Evolutionary conservation across 2,797 vertebrate species (phyloP), one percentile per base, ranked within the genome.

Genomic region (Fratercula arctica): DNA sequence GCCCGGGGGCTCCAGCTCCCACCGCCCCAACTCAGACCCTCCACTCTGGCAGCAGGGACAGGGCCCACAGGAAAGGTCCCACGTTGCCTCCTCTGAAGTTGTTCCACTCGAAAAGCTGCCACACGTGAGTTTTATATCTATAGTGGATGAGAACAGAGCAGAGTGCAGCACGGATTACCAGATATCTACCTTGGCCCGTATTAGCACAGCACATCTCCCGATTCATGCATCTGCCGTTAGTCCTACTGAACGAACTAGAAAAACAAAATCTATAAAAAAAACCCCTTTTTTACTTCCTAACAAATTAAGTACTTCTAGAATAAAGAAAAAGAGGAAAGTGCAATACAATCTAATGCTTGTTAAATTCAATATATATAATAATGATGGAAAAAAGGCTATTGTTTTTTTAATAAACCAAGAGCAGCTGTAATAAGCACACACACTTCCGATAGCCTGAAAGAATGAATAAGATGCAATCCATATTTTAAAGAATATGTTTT

Each of bases 1-100:
- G 23, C 21, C 24, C 2, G 3, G 35, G 28, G n/a, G 15, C 2
- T 94, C 25, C 37, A 10, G 64, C 0, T 0, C 31, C 78, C 56
- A 53, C 11, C 0, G 0, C 11, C 25, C 20, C 2, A 0, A 0
- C 9, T 16, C 15, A 31, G 35, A 26, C 6, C 9, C 33, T 39
- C 23, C 3, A 21, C 46, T 12, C 39, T 4, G 9, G 69, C 66
- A 80, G 33, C 51, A 64, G 25, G 26, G 33, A 60, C 48, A 61
- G 33, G 54, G 31, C 6, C 9, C 1, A 11, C 43, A 64, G 17
- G 11, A 75, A 48, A 45, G 19, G n/a, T 35, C 28, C 60, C 15
- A 3, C 18, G 33, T 51, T n/a, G 11, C 45, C 29, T 28, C 14
- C 29, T 57, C 77, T 31, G 25, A n/a, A 46, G 29, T 0, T 73